phyloP scores from a whole-genome alignment of 2,888 invertebrate genomes.

The Folsomia manolachei region DNA sequence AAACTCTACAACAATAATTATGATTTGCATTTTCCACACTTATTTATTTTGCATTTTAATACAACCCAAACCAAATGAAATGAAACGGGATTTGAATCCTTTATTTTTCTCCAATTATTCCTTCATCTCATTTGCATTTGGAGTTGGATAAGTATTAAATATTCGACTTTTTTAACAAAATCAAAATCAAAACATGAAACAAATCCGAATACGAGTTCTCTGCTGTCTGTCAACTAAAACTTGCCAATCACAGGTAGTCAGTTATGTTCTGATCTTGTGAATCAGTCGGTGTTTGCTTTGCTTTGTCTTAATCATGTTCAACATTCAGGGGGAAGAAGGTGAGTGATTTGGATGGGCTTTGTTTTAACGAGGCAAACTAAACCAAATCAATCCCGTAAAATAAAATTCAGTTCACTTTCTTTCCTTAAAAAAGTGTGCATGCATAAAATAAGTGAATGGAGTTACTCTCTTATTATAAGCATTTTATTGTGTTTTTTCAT shows the following conservation, averaged over 20 bases:
- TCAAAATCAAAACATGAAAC: not conserved
- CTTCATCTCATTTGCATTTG: not conserved
- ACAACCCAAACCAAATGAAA: not conserved
- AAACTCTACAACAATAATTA: not conserved
- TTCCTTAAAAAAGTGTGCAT: no score
- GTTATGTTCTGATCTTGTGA: not conserved
- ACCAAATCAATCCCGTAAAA: not conserved
- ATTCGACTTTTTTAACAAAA: constrained; percentile 3
- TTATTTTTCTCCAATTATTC: not conserved
- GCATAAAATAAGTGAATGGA: no score
- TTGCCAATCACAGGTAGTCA: no score
- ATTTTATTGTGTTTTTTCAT: no score
- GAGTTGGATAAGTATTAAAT: not conserved
- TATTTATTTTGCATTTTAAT: not conserved
- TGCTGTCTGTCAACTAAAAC: not conserved
- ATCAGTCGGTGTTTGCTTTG: constrained; percentile 1
- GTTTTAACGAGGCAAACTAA: not conserved
- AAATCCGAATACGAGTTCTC: constrained; percentile 5
- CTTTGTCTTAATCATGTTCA: constrained; percentile 2
- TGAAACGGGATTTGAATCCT: not conserved
- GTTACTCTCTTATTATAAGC: not conserved
- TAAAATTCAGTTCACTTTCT: not conserved
- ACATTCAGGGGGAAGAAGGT: not conserved
- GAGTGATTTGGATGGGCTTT: not conserved
- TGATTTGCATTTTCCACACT: not conserved